phyloP scores from a whole-genome alignment of 2,797 vertebrate genomes.

The Ptychobarbus kaznakovi region DNA sequence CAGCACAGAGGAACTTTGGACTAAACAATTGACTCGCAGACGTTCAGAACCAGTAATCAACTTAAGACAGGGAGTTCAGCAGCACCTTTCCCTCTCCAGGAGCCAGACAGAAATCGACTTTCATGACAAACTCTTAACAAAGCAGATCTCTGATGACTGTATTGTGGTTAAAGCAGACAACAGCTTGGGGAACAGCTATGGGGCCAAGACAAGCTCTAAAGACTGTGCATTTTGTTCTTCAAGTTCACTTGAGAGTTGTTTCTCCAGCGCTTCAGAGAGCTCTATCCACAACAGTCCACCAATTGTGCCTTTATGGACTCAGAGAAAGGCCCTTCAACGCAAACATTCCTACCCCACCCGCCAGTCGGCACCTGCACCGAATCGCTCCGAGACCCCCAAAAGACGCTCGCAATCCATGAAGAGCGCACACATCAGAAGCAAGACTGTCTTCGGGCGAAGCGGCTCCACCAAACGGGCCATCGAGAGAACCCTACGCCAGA shows the following conservation, averaged over 20 bases:
- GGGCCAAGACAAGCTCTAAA: slow-evolving; percentile 22
- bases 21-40: slow-evolving; percentile 72
- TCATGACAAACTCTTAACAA: slow-evolving; percentile 62
- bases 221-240: slow-evolving; percentile 67
- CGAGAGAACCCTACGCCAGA: slow-evolving; percentile 60
- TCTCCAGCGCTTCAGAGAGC: slow-evolving; percentile 70
- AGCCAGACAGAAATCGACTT: slow-evolving; percentile 73
- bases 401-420: slow-evolving; percentile 82
- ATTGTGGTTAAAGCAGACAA: slow-evolving; percentile 52
- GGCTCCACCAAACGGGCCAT: slow-evolving; percentile 58
- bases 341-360: slow-evolving; percentile 71
- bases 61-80: slow-evolving; percentile 60
- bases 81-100: slow-evolving; percentile 71
- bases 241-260: slow-evolving; percentile 75
- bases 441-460: slow-evolving; percentile 63
- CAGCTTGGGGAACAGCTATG: slow-evolving; percentile 27
- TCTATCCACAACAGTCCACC: slow-evolving; percentile 78
- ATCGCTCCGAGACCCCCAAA: slow-evolving; percentile 68
- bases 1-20: slow-evolving; percentile 60
- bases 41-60: slow-evolving; percentile 80
- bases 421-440: slow-evolving; percentile 65
- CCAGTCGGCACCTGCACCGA: slow-evolving; percentile 58
- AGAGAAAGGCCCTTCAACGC: slow-evolving; percentile 63
- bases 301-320: slow-evolving; percentile 68
- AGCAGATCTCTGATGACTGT: slow-evolving; percentile 69